Conservation (phyloP, 2,888 invertebrate species). For the Drosophila mimica region DNA sequence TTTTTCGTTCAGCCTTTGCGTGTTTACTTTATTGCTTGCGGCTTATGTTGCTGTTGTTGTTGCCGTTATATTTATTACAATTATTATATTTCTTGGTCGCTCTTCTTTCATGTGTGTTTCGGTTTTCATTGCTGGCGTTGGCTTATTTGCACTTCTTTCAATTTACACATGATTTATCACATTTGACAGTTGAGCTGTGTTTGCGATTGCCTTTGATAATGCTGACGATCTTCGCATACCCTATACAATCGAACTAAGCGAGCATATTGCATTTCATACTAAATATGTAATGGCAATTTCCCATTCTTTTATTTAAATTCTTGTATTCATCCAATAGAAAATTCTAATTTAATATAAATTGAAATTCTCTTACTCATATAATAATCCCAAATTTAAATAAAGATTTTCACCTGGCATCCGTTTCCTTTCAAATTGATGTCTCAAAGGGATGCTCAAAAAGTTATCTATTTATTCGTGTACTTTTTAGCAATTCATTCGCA, state of each 20-base stretch:
- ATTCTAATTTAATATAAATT: background rate
- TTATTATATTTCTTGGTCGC: conserved; percentile 28
- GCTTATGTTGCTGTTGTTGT: conserved; percentile 20
- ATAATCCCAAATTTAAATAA: background rate
- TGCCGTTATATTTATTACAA: conserved; percentile 18
- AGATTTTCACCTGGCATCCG: background rate
- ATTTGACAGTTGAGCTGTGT: conserved; percentile 73
- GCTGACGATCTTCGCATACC: conserved; percentile 62
- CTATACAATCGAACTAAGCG: conserved; percentile 23
- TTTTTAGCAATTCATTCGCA: background rate
- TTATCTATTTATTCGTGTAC: background rate
- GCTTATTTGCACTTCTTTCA: conserved; percentile 81
- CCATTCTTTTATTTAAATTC: background rate
- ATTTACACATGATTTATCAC: conserved; percentile 79
- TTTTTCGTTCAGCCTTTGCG: conserved; percentile 42
- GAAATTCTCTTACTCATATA: background rate
- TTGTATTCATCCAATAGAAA: background rate
- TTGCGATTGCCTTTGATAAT: conserved; percentile 31
- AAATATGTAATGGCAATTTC: background rate
- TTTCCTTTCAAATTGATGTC: background rate
- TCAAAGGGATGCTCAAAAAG: background rate
- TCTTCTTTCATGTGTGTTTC: conserved; percentile 34
- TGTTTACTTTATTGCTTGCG: conserved; percentile 49
- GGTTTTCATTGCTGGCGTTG: conserved; percentile 63
- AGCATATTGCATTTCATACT: conserved; percentile 7